phyloP scores from a whole-genome alignment of 2,888 invertebrate genomes.

The Nasonia oneida region DNA sequence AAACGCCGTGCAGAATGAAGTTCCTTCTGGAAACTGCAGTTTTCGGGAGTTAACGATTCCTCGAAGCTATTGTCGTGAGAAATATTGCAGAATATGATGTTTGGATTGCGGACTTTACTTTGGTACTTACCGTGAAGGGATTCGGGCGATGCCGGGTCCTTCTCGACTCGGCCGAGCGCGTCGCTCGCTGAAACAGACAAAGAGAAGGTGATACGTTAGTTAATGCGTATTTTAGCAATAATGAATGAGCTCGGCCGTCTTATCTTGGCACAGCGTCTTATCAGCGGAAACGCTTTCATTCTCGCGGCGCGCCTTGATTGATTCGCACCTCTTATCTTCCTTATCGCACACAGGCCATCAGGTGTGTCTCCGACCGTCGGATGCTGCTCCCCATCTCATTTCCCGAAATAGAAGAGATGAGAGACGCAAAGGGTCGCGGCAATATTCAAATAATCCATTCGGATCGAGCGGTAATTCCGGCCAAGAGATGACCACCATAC shows the following conservation, averaged over 20 bases:
- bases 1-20: constrained; percentile 11
- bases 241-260: not conserved
- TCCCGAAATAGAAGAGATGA: not conserved
- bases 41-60: constrained; percentile 8
- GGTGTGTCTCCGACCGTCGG: not conserved
- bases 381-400: not conserved
- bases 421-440: constrained; percentile 24
- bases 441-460: constrained; percentile 76
- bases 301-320: not conserved
- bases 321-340: not conserved
- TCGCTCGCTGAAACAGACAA: constrained; percentile 81
- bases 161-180: constrained; percentile 84
- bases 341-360: not conserved
- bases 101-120: not conserved
- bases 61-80: constrained; percentile 7
- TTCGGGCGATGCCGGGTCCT: constrained; percentile 88
- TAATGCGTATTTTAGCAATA: not conserved
- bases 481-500: constrained; percentile 75
- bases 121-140: constrained; percentile 75
- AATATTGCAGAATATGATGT: not conserved
- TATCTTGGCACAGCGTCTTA: not conserved
- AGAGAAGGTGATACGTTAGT: constrained; percentile 66
- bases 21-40: constrained; percentile 26
- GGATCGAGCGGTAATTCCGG: constrained; percentile 72
- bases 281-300: not conserved